Evolutionary conservation across 2,888 invertebrate species (phyloP).

Genomic region (Coremacera marginata): DNA sequence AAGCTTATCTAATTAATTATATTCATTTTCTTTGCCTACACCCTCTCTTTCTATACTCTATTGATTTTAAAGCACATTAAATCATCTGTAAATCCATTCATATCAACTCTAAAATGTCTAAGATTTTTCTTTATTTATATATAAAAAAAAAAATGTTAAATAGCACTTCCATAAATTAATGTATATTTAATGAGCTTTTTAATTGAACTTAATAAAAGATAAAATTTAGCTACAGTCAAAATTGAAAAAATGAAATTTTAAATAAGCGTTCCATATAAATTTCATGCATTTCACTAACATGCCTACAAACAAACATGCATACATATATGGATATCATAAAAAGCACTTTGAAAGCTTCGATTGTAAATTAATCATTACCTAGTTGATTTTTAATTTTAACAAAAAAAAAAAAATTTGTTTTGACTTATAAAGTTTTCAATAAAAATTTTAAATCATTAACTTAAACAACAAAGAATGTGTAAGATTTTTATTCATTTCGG

Average conservation of each 20-base stretch:
- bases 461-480: background rate
- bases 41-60: background rate
- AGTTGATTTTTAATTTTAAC: background rate
- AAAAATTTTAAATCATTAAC: conserved; percentile 23
- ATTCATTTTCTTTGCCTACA: too few relatives aligned
- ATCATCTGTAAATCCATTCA: background rate
- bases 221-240: background rate
- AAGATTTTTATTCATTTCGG: background rate
- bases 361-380: conserved; percentile 12
- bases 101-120: background rate
- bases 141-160: too few relatives aligned
- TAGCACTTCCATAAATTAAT: too few relatives aligned
- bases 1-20: too few relatives aligned
- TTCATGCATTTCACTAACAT: background rate
- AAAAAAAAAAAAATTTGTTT: background rate
- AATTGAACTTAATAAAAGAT: background rate
- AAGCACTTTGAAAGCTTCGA: conserved; percentile 11
- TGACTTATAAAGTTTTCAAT: conserved; percentile 14
- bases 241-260: background rate
- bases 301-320: background rate
- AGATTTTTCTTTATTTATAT: background rate
- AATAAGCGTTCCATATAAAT: conserved; percentile 9
- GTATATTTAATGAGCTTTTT: too few relatives aligned
- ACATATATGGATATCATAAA: background rate
- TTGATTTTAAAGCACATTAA: background rate